A percentile compares a stretch with the other conserved stretches of the same genome.
phyloP scores from a whole-genome alignment of 2,113 vertebrate genomes.

The Xiphias gladius region DNA sequence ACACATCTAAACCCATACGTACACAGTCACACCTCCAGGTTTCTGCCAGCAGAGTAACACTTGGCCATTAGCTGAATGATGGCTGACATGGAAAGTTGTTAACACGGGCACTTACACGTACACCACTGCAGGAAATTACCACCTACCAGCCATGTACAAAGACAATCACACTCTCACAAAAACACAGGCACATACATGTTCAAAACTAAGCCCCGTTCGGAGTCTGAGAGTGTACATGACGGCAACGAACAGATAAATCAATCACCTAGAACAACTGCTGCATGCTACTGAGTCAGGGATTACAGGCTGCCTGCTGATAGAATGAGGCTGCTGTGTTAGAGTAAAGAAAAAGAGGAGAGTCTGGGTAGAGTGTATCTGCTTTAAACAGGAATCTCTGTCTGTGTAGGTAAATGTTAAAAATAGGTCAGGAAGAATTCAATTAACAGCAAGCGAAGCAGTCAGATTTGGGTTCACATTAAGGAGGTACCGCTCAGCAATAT shows the following conservation, averaged over 20 bases:
- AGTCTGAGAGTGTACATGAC: constrained; percentile 43
- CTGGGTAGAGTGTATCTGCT: constrained; percentile 16
- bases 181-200: constrained; percentile 27
- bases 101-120: constrained; percentile 21
- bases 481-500: constrained; percentile 28
- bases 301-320: constrained; percentile 30
- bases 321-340: constrained; percentile 26
- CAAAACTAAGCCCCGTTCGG: constrained; percentile 31
- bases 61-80: constrained; percentile 54
- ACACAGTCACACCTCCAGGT: constrained; percentile 27
- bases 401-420: constrained; percentile 27
- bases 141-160: not conserved
- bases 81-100: constrained; percentile 54
- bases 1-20: not conserved
- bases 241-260: constrained; percentile 62
- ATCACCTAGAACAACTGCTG: constrained; percentile 52
- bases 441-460: constrained; percentile 17
- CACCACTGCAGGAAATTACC: constrained; percentile 47
- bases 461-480: constrained; percentile 39
- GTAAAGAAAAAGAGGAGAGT: not conserved
- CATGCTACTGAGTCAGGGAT: constrained; percentile 60
- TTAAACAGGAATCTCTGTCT: constrained; percentile 2
- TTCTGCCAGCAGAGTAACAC: constrained; percentile 15
- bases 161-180: not conserved
- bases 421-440: constrained; percentile 31